phyloP scores from a whole-genome alignment of 2,888 invertebrate genomes.

The Rhaphigaster nebulosa region DNA sequence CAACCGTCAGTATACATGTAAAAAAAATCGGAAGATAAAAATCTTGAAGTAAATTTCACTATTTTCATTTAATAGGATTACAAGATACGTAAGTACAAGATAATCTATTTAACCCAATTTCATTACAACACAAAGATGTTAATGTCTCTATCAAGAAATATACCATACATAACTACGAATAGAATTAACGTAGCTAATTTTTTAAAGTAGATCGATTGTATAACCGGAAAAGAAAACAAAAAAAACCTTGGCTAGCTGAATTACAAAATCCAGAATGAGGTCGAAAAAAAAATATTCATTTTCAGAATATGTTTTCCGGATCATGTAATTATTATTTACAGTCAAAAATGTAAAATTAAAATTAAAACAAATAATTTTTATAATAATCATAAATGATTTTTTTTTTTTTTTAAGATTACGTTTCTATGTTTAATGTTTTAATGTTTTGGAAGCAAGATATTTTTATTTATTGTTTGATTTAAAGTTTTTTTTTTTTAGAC shows the following conservation, averaged over 20 bases:
- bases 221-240: slow-evolving; percentile 15
- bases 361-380: too few species aligned
- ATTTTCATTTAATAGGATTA: too few species aligned
- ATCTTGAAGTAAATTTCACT: too few species aligned
- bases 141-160: not conserved
- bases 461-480: too few species aligned
- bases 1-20: too few species aligned
- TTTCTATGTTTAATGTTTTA: too few species aligned
- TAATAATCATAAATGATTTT: too few species aligned
- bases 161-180: not conserved
- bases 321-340: not conserved
- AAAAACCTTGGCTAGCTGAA: not conserved
- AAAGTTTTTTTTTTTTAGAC: too few species aligned
- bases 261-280: slow-evolving; percentile 36
- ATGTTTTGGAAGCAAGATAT: not conserved
- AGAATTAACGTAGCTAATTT: not conserved
- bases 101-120: too few species aligned
- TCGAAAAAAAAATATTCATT: slow-evolving; percentile 35
- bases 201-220: slow-evolving; percentile 25
- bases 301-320: not conserved
- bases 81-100: too few species aligned
- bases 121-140: too few species aligned
- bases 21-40: too few species aligned
- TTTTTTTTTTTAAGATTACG: not conserved
- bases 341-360: not conserved